These are phyloP conservation scores for Calliopum simillimum DNA, from an alignment of 2,888 invertebrate species.

Conservation along the genomic window DNA sequence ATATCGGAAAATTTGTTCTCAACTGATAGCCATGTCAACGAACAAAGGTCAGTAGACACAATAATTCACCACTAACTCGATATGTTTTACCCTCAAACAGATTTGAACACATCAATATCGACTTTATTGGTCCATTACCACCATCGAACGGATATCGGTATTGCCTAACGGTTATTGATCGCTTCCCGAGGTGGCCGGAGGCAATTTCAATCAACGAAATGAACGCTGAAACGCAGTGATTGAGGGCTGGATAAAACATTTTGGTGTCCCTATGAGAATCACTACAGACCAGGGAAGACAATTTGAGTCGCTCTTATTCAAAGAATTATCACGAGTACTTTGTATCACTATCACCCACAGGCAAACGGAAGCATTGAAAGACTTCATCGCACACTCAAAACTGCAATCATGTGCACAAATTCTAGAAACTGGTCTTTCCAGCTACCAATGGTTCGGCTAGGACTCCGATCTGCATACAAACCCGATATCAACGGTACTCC, in stretches of 20 bases:
- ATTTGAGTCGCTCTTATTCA: slow-evolving; percentile 5
- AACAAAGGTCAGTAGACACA: too few relatives aligned
- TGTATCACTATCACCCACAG: slow-evolving; percentile 15
- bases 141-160: not conserved
- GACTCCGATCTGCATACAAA: slow-evolving; percentile 18
- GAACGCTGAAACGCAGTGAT: too few relatives aligned
- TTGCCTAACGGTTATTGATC: not conserved
- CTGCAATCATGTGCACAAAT: slow-evolving; percentile 12
- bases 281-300: slow-evolving; percentile 22
- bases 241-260: not conserved
- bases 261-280: slow-evolving; percentile 15
- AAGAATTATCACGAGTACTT: slow-evolving; percentile 2
- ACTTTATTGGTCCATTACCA: not conserved
- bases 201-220: not conserved
- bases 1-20: too few relatives aligned
- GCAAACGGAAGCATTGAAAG: slow-evolving; percentile 17
- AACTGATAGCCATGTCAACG: too few relatives aligned
- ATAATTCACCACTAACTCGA: too few relatives aligned
- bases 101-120: too few relatives aligned
- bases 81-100: slow-evolving; percentile 4
- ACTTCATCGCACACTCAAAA: slow-evolving; percentile 16
- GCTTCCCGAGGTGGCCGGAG: slow-evolving; percentile 1
- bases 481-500: slow-evolving; percentile 16
- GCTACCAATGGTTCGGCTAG: slow-evolving; percentile 4
- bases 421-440: not conserved